phyloP scores from a whole-genome alignment of 2,113 vertebrate genomes.

The Notarius quadriscutis region DNA sequence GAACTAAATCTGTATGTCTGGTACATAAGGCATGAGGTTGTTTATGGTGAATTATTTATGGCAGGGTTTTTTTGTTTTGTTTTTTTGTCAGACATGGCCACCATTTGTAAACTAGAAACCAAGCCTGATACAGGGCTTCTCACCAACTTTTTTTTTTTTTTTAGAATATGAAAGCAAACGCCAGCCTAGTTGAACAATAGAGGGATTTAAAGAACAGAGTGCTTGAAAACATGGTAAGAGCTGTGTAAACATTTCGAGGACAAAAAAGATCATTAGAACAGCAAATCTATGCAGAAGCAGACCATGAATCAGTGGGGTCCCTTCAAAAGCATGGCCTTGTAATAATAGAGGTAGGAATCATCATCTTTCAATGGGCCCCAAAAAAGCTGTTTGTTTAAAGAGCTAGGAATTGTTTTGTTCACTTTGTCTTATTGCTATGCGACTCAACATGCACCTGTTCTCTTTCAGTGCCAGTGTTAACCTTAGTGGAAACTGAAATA shows the following conservation, averaged over 20 bases:
- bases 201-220: constrained; percentile 52
- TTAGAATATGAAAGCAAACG: constrained; percentile 55
- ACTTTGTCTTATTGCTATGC: neutral
- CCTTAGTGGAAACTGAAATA: too few relatives aligned
- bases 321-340: constrained; percentile 2
- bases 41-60: neutral
- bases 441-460: neutral
- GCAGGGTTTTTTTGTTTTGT: neutral
- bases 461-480: neutral
- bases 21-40: neutral
- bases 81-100: neutral
- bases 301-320: constrained; percentile 22
- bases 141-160: neutral
- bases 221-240: constrained; percentile 55
- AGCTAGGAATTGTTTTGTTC: neutral
- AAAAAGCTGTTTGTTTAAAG: constrained; percentile 3
- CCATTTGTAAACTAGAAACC: neutral
- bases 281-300: constrained; percentile 52
- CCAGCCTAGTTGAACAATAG: constrained; percentile 59
- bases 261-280: constrained; percentile 58
- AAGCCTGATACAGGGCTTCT: neutral
- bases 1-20: neutral
- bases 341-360: constrained; percentile 19
- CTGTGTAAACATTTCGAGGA: constrained; percentile 47
- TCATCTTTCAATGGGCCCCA: constrained; percentile 16